Evolutionary conservation across 2,888 invertebrate species (phyloP).

Genomic region (Tholera decimalis): DNA sequence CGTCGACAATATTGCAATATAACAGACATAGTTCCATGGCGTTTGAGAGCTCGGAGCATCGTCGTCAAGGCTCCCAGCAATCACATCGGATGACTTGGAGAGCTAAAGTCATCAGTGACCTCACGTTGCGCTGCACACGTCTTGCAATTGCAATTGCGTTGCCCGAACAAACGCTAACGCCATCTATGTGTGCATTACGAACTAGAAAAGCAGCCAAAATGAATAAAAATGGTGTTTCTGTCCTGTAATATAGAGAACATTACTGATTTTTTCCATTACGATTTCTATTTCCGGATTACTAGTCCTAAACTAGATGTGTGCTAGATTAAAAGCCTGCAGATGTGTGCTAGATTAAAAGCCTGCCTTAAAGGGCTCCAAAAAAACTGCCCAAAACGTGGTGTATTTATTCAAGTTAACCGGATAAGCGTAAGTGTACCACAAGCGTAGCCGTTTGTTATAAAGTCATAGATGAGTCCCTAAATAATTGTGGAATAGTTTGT

Average conservation of each 20-base stretch:
- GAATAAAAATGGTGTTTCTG: slow-evolving; percentile 4
- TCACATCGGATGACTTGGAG: slow-evolving; percentile 56
- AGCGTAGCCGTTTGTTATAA: neutral
- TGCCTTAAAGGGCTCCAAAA: no score
- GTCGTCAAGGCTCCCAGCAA: slow-evolving; percentile 46
- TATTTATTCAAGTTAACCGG: neutral
- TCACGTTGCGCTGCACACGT: slow-evolving; percentile 39
- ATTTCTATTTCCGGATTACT: neutral
- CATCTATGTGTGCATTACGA: slow-evolving; percentile 19
- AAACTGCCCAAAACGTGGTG: neutral
- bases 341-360: neutral
- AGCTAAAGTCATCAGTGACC: slow-evolving; percentile 50
- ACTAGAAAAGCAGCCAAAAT: neutral
- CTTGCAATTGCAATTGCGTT: slow-evolving; percentile 14
- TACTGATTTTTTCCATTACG: neutral
- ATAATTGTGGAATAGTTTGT: slow-evolving; percentile 25
- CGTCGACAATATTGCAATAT: slow-evolving; percentile 2
- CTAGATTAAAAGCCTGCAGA: neutral
- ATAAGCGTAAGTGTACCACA: neutral
- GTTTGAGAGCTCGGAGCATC: slow-evolving; percentile 29
- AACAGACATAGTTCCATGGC: slow-evolving; percentile 25
- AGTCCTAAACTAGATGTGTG: neutral
- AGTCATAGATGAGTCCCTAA: neutral
- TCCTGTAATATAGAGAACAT: neutral
- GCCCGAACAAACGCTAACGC: slow-evolving; percentile 5